These are phyloP conservation scores for Conus canariensis DNA, from an alignment of 2,888 invertebrate species.

Conservation along the genomic window DNA sequence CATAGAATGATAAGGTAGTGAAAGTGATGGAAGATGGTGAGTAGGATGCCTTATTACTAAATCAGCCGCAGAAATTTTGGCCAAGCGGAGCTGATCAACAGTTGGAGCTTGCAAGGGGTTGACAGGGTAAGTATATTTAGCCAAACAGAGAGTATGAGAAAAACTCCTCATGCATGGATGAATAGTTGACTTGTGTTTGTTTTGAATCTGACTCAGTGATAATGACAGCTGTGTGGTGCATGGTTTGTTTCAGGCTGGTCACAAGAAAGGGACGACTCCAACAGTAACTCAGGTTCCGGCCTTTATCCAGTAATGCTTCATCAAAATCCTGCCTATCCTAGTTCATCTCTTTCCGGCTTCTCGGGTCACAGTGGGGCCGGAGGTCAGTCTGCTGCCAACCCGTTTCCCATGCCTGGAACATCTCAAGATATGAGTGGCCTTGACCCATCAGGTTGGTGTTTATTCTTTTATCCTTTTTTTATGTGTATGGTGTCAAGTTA, in stretches of 20 bases:
- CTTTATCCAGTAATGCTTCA: conserved; percentile 48
- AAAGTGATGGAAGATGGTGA: no score
- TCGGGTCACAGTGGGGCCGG: conserved; percentile 20
- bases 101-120: no score
- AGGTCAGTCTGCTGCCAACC: conserved; percentile 18
- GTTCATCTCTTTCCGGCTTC: conserved; percentile 21
- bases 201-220: no score
- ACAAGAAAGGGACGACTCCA: conserved; percentile 29
- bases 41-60: no score
- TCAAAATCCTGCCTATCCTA: conserved; percentile 46
- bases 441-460: conserved; percentile 44
- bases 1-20: no score
- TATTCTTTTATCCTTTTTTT: background rate
- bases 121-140: no score
- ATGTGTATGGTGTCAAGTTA: conserved; percentile 20
- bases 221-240: background rate
- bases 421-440: conserved; percentile 35
- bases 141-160: no score
- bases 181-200: no score
- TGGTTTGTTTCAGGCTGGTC: conserved; percentile 26
- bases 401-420: conserved; percentile 36
- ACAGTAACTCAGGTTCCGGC: conserved; percentile 34
- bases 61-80: no score
- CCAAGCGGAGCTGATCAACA: no score
- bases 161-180: no score